Evolutionary conservation across 2,113 vertebrate genomes (phyloP), one percentile per base, ranked within the genome.

Genomic region (Morone chrysops): DNA sequence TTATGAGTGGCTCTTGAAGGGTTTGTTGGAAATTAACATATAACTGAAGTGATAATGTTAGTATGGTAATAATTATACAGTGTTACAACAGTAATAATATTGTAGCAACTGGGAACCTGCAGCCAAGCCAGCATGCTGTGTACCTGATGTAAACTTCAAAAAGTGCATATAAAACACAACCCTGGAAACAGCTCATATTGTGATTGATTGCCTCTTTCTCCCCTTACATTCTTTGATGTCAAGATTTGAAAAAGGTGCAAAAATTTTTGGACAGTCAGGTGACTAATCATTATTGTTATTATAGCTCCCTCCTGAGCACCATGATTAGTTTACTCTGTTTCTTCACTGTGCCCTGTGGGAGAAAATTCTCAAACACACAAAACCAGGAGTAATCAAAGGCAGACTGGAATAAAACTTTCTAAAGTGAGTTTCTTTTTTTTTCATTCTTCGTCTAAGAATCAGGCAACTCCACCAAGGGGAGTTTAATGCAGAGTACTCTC

Each of bases 311-410:
- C 81, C 66, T 50, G 81, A 77, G 87, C 43, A 25, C n/a, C 31
- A 43, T 89, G 81, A 92, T 88, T 83, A 75, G 70, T 75, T 90
- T 81, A 61, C 70, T 81, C 66, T 83, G 54, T 79, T 70, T 80
- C 82, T 80, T 85, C 69, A 41, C 60, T 70, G 36, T 74, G 51
- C 78, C 81, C 70, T 83, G 70, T 69, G 12, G 51, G 48, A 59
- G 60, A 40, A 82, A 59, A 84, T 76, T 66, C 63, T 88, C 75
- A 83, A 76, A 80, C 78, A 78, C 61, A 82, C 51, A 84, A 61
- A 80, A 75, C 78, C 78, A 86, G 25, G 20, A 67, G 66, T 87
- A 89, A 92, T 90, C 80, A 91, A 88, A 92, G 81, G 72, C 68
- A 81, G 66, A 83, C 78, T 50, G 62, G 67, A 77, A 81, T 79